Evolutionary conservation across 2,888 invertebrate species (phyloP), one percentile per base, ranked within the genome.

Genomic region (Heliconius ethilla): DNA sequence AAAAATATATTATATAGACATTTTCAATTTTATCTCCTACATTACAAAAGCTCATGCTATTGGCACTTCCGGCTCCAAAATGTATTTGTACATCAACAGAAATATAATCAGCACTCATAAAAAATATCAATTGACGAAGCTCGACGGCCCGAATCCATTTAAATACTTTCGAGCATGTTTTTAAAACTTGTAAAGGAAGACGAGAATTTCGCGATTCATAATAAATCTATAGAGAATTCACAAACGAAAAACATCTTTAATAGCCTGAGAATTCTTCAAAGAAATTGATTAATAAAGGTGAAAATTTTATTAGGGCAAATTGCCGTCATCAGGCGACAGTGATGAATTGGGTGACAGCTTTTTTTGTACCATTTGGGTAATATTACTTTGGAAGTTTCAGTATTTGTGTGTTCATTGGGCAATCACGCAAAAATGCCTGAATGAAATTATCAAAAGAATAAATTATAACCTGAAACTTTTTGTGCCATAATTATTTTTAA

Each of bases 281-380:
- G 82, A 79, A 80, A 82, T 82, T 82, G 81, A 81, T 81, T 83
- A 82, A 82, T 81, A 81, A 78, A 82, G 82, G 82, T 82, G 82
- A 79, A 78, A 82, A 79, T 77, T 80, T 79, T 83, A 82, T 80
- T 74, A 79, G 75, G 76, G 75, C 75, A 79, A 80, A 75, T 65
- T 79, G 66, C 74, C 55, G 70, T 66, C 13, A 72, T 33, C 29
- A 72, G 55, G 33, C n/a, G 72, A 72, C 72, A 72, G 55, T 72
- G 72, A 72, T 72, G 29, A 59, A 72, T 72, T 25, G 75, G 33
- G n/a, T 79, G 81, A 81, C 83, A 75, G 74, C 78, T 81, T 72
- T 80, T 81, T 82, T 81, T 81, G 65, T 77, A 76, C 80, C 67
- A 77, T 78, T 79, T 76, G 29, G 66, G 33, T 37, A 67, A 67